Evolutionary conservation across 1,140 invertebrate species (phyloP).

Genomic region (Bombus fervidus): DNA sequence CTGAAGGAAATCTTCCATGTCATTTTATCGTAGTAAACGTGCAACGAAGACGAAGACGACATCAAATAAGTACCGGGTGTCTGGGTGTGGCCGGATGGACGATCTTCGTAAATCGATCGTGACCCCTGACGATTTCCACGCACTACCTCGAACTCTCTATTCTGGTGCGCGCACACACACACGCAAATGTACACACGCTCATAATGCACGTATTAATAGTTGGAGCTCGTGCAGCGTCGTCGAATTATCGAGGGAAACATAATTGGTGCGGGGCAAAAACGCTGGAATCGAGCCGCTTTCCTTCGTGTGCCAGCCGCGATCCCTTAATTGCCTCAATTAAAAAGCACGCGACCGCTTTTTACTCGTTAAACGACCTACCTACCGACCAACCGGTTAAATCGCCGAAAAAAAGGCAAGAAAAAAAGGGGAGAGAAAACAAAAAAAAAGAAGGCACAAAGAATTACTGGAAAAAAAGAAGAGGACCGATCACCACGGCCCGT

Average conservation of each 20-base stretch:
- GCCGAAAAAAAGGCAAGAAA: not conserved
- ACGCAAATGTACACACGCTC: fast-evolving
- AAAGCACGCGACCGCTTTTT: slow-evolving; percentile 31
- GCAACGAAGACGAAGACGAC: not conserved
- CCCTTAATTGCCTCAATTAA: slow-evolving; percentile 35
- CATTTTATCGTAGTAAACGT: not conserved
- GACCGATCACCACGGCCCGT: slow-evolving; percentile 1
- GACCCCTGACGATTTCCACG: slow-evolving; percentile 24
- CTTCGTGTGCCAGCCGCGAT: slow-evolving; percentile 10
- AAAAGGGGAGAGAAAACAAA: not conserved
- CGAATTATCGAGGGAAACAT: slow-evolving; percentile 26
- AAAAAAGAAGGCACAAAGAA: not conserved
- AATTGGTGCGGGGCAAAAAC: slow-evolving; percentile 5
- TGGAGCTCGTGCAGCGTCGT: slow-evolving; percentile 20
- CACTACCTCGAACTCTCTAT: not conserved
- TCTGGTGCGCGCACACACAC: too few species aligned
- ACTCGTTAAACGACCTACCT: slow-evolving; percentile 2
- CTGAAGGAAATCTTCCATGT: slow-evolving; percentile 39
- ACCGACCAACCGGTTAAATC: not conserved
- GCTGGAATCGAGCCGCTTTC: slow-evolving; percentile 10
- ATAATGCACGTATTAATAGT: slow-evolving; percentile 12
- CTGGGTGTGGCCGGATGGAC: slow-evolving; percentile 50
- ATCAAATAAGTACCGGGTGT: not conserved
- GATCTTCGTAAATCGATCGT: slow-evolving; percentile 44
- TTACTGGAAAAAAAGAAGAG: not conserved